Evolutionary conservation across 2,113 vertebrate species (phyloP), one percentile per base, ranked within the genome.

Genomic region (Poeciliopsis occidentalis): DNA sequence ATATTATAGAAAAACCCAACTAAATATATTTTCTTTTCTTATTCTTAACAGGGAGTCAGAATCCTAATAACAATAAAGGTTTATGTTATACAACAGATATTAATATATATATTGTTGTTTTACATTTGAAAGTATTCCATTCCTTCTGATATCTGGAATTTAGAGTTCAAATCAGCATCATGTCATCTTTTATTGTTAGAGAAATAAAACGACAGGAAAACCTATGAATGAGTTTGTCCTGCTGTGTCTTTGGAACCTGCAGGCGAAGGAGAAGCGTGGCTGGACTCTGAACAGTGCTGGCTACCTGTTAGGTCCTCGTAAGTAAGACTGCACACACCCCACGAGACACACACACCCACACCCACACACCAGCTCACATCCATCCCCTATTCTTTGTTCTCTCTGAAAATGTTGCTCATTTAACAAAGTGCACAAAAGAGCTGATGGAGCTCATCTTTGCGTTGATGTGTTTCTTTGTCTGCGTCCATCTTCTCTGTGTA

Each of bases 261-360:
- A 99, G 98, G 95, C 90, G 0, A 98, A 97, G 91, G 98, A 97
- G 62, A 99, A 98, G 89, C 94, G 97, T 27, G 97, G 97, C 78
- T 99, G 98, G 98, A 99, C 98, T 78, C 89, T 99, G 83, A 99
- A 99, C 92, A 99, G 98, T 30, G 98, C 97, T 34, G 98, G 98
- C 54, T 99, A 99, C 84, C 95, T 99, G 2, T 93, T 99, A 4
- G 98, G 97, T 62, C 97, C 98, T 73, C 94, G 97, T 99, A 90
- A 99, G 97, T 97, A 60, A 41, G 22, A 47, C 27, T 8, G 2
- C 31, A 54, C 19, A 27, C 67, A 51, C 71, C 10, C 34, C 60
- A 54, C 57, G 41, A 29, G 67, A 73, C 60, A 32, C 68, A 68
- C 41, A n/a, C 75, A 60, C 57, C 32, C 69, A 61, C 60, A 29